Evolutionary conservation across 2,888 invertebrate species (phyloP).

Genomic region (Troilus luridus): DNA sequence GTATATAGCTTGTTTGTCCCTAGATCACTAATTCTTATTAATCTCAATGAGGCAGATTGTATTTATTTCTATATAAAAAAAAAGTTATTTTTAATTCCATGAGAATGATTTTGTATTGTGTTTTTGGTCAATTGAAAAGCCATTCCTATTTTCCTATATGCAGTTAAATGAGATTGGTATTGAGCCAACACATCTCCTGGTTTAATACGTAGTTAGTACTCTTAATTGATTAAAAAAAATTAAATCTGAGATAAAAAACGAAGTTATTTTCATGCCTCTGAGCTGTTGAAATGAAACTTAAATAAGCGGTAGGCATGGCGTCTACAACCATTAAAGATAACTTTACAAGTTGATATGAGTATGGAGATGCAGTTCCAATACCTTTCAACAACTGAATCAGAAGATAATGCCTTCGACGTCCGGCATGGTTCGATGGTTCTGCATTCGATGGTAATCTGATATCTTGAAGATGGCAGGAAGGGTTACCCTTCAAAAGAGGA

Average conservation of each 20-base stretch:
- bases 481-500: not conserved
- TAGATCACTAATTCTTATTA: too few species aligned
- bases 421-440: not conserved
- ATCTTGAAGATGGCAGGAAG: not conserved
- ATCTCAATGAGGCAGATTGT: too few species aligned
- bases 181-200: too few species aligned
- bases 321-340: not conserved
- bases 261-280: not conserved
- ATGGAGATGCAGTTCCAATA: slow-evolving; percentile 21
- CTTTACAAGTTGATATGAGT: not conserved
- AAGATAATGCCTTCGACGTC: not conserved
- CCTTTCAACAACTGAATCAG: slow-evolving; percentile 8
- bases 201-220: too few species aligned
- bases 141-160: too few species aligned
- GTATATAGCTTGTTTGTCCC: too few species aligned
- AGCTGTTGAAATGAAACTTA: not conserved
- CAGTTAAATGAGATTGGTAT: too few species aligned
- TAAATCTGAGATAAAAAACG: not conserved
- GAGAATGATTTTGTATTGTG: too few species aligned
- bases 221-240: too few species aligned
- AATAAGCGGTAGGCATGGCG: not conserved
- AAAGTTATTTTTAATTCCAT: too few species aligned
- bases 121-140: too few species aligned
- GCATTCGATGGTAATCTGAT: slow-evolving; percentile 35
- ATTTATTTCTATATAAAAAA: too few species aligned